Evolutionary conservation across 2,888 invertebrate genomes (phyloP).

Genomic region (Leucophora obtusa): DNA sequence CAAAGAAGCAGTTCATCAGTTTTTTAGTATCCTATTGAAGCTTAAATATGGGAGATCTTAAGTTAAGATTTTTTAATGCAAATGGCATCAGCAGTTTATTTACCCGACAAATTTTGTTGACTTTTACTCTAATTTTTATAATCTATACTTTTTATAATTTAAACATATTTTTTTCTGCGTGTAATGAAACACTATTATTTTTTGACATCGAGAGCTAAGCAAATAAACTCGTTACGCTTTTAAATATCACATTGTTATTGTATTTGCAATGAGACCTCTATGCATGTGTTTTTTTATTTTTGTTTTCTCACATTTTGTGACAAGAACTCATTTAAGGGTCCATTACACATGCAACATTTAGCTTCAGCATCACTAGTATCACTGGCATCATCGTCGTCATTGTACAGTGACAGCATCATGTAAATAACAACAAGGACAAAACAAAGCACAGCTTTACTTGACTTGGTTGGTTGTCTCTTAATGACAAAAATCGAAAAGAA

Average conservation of each 20-base stretch:
- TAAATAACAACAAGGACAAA: constrained; percentile 46
- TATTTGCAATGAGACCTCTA: constrained; percentile 16
- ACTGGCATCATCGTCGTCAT: not conserved
- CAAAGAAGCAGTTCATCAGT: no score
- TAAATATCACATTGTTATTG: constrained; percentile 49
- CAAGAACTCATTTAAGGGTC: constrained; percentile 74
- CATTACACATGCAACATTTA: constrained; percentile 71
- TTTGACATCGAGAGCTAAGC: constrained; percentile 38
- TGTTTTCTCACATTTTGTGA: constrained; percentile 48
- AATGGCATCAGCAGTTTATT: no score
- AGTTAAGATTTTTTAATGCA: no score
- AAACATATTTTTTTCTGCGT: no score
- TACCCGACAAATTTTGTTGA: no score
- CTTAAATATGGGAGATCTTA: no score
- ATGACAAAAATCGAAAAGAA: constrained; percentile 39
- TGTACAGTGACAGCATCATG: constrained; percentile 38
- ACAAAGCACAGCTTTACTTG: not conserved
- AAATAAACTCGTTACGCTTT: constrained; percentile 53
- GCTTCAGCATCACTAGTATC: constrained; percentile 34
- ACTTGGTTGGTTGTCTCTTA: constrained; percentile 33
- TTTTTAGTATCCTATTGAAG: no score
- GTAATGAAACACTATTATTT: constrained; percentile 33
- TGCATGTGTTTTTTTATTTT: constrained; percentile 12
- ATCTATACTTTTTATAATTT: no score
- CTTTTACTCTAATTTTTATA: no score